These are phyloP conservation scores for Drosophila rellima DNA, from an alignment of 2,888 invertebrate species.

Conservation along the genomic window DNA sequence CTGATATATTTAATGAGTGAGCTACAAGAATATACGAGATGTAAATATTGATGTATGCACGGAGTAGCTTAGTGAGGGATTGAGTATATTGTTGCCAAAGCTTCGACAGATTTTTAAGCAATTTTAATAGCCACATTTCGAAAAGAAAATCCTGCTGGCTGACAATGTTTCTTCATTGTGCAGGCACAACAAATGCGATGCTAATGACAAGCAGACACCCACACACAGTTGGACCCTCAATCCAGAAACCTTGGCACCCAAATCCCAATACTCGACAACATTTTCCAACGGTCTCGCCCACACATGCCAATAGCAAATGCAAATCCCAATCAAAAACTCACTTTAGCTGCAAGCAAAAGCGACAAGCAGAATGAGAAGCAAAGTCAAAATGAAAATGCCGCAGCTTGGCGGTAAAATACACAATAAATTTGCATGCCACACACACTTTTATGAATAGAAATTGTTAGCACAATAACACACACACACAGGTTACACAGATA, in stretches of 20 bases:
- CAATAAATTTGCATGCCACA: slow-evolving; percentile 79
- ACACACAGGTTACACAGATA: slow-evolving; percentile 3
- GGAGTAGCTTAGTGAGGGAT: neutral
- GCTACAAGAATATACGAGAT: neutral
- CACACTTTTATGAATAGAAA: slow-evolving; percentile 75
- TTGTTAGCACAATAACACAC: slow-evolving; percentile 72
- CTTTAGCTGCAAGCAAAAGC: slow-evolving; percentile 42
- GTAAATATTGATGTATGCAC: neutral
- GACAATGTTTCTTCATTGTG: slow-evolving; percentile 44
- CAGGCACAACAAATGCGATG: slow-evolving; percentile 69
- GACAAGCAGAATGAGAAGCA: slow-evolving; percentile 23
- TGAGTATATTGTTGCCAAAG: neutral
- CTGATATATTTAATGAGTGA: no score
- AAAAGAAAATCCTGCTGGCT: slow-evolving; percentile 34
- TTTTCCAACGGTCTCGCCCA: neutral
- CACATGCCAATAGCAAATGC: slow-evolving; percentile 57
- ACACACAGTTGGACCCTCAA: slow-evolving; percentile 19
- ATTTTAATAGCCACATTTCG: slow-evolving; percentile 8
- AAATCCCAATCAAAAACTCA: slow-evolving; percentile 71
- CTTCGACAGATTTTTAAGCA: slow-evolving; percentile 11
- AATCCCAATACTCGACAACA: slow-evolving; percentile 46
- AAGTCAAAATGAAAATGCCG: slow-evolving; percentile 59
- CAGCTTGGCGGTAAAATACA: slow-evolving; percentile 75
- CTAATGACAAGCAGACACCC: slow-evolving; percentile 68
- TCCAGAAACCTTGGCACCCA: slow-evolving; percentile 69